Conservation (phyloP, 2,113 vertebrate species). For the Rhynchopsitta pachyrhyncha region DNA sequence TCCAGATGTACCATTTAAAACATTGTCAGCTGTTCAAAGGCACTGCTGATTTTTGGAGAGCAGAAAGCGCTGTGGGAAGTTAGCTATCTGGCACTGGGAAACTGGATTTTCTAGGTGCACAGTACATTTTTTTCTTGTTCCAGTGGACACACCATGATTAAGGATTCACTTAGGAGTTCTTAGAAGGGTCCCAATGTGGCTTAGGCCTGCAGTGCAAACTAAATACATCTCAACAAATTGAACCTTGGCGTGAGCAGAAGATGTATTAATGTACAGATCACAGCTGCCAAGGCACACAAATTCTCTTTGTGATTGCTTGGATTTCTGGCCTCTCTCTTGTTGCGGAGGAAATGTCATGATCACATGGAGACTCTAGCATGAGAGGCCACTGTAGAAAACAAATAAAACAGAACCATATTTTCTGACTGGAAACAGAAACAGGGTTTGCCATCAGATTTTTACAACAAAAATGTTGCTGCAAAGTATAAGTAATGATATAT, state of each 20-base stretch:
- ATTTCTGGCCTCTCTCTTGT: conserved; percentile 42
- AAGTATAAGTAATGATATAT: not conserved
- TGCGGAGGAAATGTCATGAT: conserved; percentile 54
- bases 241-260: not conserved
- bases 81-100: not conserved
- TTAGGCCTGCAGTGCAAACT: not conserved
- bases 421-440: conserved; percentile 32
- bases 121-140: not conserved
- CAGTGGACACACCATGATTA: not conserved
- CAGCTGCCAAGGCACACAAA: conserved; percentile 59
- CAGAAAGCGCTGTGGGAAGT: conserved; percentile 28
- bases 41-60: conserved; percentile 31
- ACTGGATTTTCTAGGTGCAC: not conserved
- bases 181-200: not conserved
- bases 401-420: conserved; percentile 43
- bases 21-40: conserved; percentile 37
- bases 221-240: not conserved
- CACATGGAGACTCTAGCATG: conserved; percentile 29
- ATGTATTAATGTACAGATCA: not conserved
- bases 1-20: conserved; percentile 58
- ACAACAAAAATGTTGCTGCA: not conserved
- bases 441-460: not conserved
- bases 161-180: not conserved
- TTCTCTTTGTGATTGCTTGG: not conserved
- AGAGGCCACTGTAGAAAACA: conserved; percentile 57